Evolutionary conservation across 2,888 invertebrate species (phyloP).

Genomic region (Notodromas monacha): DNA sequence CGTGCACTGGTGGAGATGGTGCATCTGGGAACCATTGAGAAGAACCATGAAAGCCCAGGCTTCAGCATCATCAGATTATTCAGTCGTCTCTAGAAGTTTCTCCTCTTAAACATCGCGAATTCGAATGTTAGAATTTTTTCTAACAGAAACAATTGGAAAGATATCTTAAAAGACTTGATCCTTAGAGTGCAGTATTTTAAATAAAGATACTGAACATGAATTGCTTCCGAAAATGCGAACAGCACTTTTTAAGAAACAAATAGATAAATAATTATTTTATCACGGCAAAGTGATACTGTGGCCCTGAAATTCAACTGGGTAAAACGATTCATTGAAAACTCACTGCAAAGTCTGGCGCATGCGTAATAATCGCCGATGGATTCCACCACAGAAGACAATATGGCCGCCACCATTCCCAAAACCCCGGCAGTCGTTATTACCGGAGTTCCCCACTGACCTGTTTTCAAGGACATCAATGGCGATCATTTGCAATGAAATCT

Average conservation of each 20-base stretch:
- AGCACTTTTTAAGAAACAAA: no score
- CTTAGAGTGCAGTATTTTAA: no score
- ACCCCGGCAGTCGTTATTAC: constrained; percentile 33
- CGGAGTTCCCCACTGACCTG: constrained; percentile 41
- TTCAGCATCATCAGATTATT: no score
- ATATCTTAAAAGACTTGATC: no score
- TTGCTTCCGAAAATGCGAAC: no score
- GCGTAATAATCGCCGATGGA: constrained; percentile 66
- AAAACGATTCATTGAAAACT: no score
- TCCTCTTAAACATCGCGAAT: neutral
- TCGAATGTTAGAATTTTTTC: constrained; percentile 6
- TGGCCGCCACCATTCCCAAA: constrained; percentile 40
- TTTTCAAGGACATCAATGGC: neutral
- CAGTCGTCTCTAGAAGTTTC: neutral
- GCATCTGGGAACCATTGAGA: constrained; percentile 27
- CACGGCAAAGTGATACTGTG: no score
- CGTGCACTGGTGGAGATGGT: constrained; percentile 47
- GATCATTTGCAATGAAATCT: neutral
- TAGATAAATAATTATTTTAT: no score
- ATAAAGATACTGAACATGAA: no score
- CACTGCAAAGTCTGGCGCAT: constrained; percentile 28
- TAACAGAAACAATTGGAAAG: neutral
- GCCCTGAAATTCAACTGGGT: no score
- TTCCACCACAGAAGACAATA: constrained; percentile 41
- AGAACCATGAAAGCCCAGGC: no score